Base-by-base conservation (phyloP, 2,888 invertebrate species). In the Notodonta dromedarius region DNA sequence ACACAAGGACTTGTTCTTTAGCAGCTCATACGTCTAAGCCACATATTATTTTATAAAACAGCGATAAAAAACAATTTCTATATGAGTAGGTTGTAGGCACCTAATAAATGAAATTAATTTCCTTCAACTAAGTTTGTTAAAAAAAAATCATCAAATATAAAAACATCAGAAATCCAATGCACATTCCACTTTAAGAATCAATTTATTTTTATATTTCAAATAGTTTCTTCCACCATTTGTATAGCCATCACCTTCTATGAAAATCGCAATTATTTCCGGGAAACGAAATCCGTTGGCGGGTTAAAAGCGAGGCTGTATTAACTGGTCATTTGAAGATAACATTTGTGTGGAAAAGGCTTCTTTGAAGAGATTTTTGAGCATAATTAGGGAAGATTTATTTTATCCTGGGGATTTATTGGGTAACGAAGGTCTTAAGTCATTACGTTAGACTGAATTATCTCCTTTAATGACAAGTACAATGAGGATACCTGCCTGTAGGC, bases 251-350 rank as follows among this genome's bases (percentile, higher is more conserved):
- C 51, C 63, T 52, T 62, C 76, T 70, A 72, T 76, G 72, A 75
- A 74, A 75, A 72, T 69, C 70, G 74, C 72, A 76, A 76, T 76
- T 74, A 74, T 76, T 71, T 67, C 71, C 66, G 50, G 66, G 61
- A 66, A 66, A 65, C 73, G 66, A 69, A 74, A 73, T 67, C 71
- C 69, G 70, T 56, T 52, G 71, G 60, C 61, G 71, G 79, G 79
- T 82, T 83, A 80, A 83, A 83, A 82, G 68, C 74, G 69, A 71
- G 73, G 76, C 77, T 72, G 70, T 78, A 82, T 81, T 82, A 82
- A 80, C 83, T 80, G 79, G 80, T 78, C 80, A 83, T 82, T 78
- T 78, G 67, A 65, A 72, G 69, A 67, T 70, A 66, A 70, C 66
- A 42, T 54, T 57, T 42, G 48, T 42, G 32, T 62, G 69, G 80